Evolutionary conservation across 2,113 vertebrate genomes (phyloP).

Genomic region (Caloenas nicobarica): DNA sequence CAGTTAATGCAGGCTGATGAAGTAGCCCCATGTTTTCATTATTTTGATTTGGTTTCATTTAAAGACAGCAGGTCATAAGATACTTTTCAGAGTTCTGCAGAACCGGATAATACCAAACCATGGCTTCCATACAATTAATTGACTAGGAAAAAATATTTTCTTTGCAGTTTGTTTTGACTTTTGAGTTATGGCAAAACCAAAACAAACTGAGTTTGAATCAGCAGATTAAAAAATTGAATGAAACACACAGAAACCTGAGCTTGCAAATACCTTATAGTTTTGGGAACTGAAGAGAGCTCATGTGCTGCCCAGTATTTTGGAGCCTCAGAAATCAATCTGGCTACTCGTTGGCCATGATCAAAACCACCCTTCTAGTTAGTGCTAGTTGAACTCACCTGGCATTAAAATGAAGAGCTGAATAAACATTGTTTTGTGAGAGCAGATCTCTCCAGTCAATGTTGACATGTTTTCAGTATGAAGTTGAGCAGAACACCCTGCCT

Average conservation of each 20-base stretch:
- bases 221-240: not conserved
- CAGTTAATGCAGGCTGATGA: not conserved
- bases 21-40: not conserved
- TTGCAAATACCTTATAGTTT: not conserved
- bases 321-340: not conserved
- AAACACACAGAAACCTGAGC: not conserved
- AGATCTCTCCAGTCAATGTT: not conserved
- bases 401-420: not conserved
- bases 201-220: not conserved
- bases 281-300: not conserved
- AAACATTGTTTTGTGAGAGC: not conserved
- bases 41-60: not conserved
- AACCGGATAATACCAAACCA: not conserved
- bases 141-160: not conserved
- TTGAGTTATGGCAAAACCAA: not conserved
- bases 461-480: not conserved
- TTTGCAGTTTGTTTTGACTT: not conserved
- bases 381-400: not conserved
- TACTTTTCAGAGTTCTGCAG: not conserved
- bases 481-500: not conserved
- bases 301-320: not conserved
- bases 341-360: not conserved
- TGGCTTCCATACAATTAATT: not conserved
- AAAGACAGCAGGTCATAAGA: not conserved
- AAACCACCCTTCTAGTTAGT: not conserved